Conservation (phyloP, 2,113 vertebrate genomes). For the Hydropotes inermis region DNA sequence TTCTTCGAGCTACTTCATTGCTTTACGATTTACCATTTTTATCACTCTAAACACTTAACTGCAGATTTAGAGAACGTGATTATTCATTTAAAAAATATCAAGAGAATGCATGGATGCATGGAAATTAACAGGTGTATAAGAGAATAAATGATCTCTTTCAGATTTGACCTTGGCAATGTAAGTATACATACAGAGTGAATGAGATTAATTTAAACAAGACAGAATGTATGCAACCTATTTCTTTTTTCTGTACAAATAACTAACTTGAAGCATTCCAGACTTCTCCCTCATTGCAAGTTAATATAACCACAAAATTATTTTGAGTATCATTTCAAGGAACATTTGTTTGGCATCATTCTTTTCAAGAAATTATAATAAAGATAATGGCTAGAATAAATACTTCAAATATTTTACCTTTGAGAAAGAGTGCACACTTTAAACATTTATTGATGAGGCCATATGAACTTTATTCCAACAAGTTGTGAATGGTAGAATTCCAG, state of each 20-base stretch:
- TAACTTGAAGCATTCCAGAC: neutral
- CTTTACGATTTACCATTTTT: constrained; percentile 3
- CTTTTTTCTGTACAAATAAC: neutral
- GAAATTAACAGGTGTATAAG: neutral
- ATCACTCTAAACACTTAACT: neutral
- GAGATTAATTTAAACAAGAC: neutral
- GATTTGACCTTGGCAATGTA: neutral
- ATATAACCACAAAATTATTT: neutral
- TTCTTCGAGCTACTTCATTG: neutral
- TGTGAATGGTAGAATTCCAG: neutral
- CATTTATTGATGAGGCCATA: neutral
- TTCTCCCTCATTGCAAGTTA: neutral
- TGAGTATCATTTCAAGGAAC: neutral
- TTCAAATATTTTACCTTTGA: neutral
- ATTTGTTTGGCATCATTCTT: neutral
- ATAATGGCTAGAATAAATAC: neutral
- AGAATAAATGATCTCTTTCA: neutral
- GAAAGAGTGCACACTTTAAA: neutral
- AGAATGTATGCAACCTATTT: neutral
- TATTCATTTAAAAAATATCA: neutral
- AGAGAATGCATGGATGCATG: neutral
- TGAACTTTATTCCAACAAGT: neutral
- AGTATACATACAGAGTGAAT: neutral
- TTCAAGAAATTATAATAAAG: neutral
- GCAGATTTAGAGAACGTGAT: neutral